Conservation (phyloP, 2,113 vertebrate species). For the Sorex araneus region DNA sequence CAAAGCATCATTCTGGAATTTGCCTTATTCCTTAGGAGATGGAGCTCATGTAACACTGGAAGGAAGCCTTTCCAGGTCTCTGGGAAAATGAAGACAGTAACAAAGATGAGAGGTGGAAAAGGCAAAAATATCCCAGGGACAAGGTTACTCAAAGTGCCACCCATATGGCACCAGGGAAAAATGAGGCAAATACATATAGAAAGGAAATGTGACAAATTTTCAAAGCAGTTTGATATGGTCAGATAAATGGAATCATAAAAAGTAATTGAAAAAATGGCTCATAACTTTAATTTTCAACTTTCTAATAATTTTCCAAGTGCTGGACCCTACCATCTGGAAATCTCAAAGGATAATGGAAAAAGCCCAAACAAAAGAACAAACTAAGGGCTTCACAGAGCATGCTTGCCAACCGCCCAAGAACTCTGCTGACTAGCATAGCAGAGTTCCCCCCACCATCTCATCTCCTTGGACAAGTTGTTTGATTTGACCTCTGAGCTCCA, state of each 20-base stretch:
- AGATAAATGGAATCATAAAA: conserved; percentile 48
- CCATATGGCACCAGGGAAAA: not conserved
- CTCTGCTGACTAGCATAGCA: not conserved
- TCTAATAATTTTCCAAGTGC: conserved; percentile 55
- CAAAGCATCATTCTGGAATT: not conserved
- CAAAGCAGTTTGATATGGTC: conserved; percentile 41
- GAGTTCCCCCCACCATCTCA: not conserved
- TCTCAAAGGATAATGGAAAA: conserved; percentile 23
- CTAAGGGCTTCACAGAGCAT: no score
- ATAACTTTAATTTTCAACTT: conserved; percentile 66
- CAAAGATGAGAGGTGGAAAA: not conserved
- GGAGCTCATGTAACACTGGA: not conserved
- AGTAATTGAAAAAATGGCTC: no score
- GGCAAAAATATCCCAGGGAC: not conserved
- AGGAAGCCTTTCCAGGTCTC: not conserved
- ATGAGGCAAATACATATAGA: conserved; percentile 18
- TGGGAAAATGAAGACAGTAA: not conserved
- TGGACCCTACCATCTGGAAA: conserved; percentile 10
- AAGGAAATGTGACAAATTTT: conserved; percentile 33
- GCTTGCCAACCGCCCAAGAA: not conserved
- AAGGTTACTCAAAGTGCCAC: not conserved
- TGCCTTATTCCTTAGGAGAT: not conserved
- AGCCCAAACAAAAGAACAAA: conserved; percentile 9
- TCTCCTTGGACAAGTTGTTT: not conserved
- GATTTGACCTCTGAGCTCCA: not conserved